These are phyloP conservation scores for Spilarctia lutea DNA, from an alignment of 2,888 invertebrate genomes.

Conservation along the genomic window DNA sequence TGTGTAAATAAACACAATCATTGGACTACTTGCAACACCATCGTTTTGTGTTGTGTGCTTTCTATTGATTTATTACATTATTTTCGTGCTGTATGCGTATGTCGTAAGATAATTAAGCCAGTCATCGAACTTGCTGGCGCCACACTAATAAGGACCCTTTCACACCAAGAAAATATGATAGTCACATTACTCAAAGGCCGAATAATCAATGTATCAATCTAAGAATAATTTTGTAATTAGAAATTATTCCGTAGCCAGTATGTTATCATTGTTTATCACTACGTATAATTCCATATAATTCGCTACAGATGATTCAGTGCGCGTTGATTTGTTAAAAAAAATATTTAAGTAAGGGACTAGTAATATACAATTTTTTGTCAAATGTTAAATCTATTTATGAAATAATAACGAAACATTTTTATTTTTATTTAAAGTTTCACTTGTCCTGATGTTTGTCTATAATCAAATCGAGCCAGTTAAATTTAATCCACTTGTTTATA, in stretches of 20 bases:
- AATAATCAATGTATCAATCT: not conserved
- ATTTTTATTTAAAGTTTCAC: not conserved
- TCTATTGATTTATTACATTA: constrained; percentile 33
- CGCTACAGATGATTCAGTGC: not conserved
- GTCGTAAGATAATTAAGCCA: constrained; percentile 32
- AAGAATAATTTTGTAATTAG: no score
- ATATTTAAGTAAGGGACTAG: not conserved
- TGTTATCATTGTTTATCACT: no score
- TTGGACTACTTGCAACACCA: not conserved
- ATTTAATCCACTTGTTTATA: no score
- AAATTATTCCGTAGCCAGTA: not conserved
- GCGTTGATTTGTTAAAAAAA: not conserved
- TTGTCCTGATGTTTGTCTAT: no score
- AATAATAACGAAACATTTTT: no score
- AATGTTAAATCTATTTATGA: no score
- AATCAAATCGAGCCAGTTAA: no score
- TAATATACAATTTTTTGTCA: no score
- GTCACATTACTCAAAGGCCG: not conserved
- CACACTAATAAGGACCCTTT: constrained; percentile 28
- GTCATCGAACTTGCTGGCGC: constrained; percentile 35
- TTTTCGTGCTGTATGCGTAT: constrained; percentile 32
- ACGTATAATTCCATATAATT: not conserved
- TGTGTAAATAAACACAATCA: not conserved
- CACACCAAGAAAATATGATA: constrained; percentile 9
- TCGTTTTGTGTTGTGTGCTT: constrained; percentile 9